Base-by-base conservation (phyloP, 92 coral and sea anemone genomes). In the Parazoanthus atlanticus region DNA sequence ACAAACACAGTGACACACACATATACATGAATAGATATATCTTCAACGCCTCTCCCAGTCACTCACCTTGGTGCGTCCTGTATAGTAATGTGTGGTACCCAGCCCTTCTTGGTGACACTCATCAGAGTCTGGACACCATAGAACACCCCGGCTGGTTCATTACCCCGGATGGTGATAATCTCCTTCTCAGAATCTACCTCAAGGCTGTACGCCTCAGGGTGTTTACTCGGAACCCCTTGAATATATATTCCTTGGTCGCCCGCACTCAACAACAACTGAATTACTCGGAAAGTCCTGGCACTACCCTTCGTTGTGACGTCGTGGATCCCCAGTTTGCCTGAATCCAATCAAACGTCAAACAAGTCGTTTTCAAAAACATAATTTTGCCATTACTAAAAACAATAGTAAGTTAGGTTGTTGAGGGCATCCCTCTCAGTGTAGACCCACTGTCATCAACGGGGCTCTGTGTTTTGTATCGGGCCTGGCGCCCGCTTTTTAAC, bases 101-200 rank as follows among this genome's bases (percentile, higher is more conserved):
- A 73, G 3, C 94, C 94, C 30, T 80, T 8, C 33, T 91, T 87
- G 47, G 52, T 38, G 77, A 93, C 82, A 81, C 98, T 94, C 54
- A 96, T 91, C 15, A 96, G 90, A 28, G 94, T 79, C 88, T 91
- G 94, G 13, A 92, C 93, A 23, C 94, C 96, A 85, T 93, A 91
- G 86, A 93, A 93, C 23, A 86, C 91, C 43, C 96, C 96, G 16
- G 93, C 90, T 8, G 90, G 72, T 4, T 86, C 70, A 34, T 88
- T 78, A 23, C 91, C 94, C 46, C 90, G 86, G 49, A 94, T 93
- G 5, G 94, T 91, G n/a, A 94, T 91, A 54, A 85, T 91, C 47
- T 92, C 82, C 69, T 79, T 91, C 56, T 69, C 84, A 54, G 86
- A 5, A 33, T 89, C 90, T 16, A 93, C 96, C 26, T 89, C 85